phyloP scores from a whole-genome alignment of 1,140 invertebrate genomes.

The Cydia pomonella region DNA sequence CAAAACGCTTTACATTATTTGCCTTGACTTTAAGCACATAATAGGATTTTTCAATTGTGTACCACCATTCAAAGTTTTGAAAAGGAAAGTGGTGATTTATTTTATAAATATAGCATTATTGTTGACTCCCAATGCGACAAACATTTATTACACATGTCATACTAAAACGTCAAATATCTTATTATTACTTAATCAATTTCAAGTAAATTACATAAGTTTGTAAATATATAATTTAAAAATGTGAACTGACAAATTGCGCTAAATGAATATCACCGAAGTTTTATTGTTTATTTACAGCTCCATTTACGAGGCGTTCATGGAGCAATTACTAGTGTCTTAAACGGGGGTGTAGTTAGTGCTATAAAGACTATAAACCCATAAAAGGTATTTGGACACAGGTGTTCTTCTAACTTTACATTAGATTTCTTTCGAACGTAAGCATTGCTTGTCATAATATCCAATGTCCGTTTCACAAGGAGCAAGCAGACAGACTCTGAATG shows the following conservation, averaged over 20 bases:
- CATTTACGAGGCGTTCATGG: conserved; percentile 65
- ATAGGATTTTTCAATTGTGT: conserved; percentile 35
- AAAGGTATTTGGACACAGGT: conserved; percentile 65
- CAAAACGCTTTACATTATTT: conserved; percentile 30
- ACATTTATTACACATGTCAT: background rate
- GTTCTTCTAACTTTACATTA: conserved; percentile 40
- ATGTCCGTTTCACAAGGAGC: conserved; percentile 32
- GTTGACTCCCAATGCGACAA: background rate
- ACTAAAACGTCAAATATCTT: background rate
- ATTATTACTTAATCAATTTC: background rate
- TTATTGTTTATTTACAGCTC: conserved; percentile 53
- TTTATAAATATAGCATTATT: conserved; percentile 22
- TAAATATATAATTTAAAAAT: background rate
- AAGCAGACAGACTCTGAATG: too few species aligned
- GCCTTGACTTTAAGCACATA: conserved; percentile 15
- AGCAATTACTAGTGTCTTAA: conserved; percentile 66
- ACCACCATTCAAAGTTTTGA: conserved; percentile 1
- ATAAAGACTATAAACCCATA: conserved; percentile 75
- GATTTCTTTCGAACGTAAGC: background rate
- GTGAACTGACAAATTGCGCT: conserved; percentile 41
- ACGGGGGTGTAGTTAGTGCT: conserved; percentile 60
- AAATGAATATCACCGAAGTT: conserved; percentile 49
- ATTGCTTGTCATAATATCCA: conserved; percentile 33
- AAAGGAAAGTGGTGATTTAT: conserved; percentile 25
- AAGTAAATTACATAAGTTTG: background rate